Evolutionary conservation across 2,113 vertebrate species (phyloP).

Genomic region (Sorex araneus): DNA sequence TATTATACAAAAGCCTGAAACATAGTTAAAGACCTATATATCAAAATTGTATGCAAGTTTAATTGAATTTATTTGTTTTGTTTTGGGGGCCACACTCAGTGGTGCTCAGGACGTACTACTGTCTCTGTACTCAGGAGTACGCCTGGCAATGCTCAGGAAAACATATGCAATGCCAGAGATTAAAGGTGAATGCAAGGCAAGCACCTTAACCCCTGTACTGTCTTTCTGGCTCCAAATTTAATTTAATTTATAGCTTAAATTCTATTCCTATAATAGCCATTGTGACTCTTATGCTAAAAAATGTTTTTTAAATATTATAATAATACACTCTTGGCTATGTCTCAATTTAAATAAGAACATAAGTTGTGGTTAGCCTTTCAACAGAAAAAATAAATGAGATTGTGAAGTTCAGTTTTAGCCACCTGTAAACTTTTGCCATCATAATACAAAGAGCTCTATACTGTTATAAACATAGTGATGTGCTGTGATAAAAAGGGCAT

Average conservation of each 20-base stretch:
- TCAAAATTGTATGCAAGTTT: constrained; percentile 17
- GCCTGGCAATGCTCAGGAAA: no score
- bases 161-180: no score
- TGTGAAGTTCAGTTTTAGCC: constrained; percentile 7
- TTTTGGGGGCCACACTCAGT: no score
- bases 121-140: no score
- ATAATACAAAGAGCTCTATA: not conserved
- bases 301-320: not conserved
- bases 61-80: not conserved
- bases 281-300: constrained; percentile 16
- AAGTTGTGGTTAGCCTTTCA: constrained; percentile 48
- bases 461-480: not conserved
- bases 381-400: not conserved
- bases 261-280: constrained; percentile 29
- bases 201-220: no score
- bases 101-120: no score
- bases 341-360: constrained; percentile 25
- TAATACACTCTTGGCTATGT: constrained; percentile 41
- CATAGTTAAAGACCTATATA: not conserved
- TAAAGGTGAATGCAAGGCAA: no score
- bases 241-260: constrained; percentile 40
- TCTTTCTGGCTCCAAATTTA: no score
- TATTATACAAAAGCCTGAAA: constrained; percentile 26
- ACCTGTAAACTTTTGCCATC: constrained; percentile 24
- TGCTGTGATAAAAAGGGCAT: not conserved